phyloP scores from a whole-genome alignment of 2,888 invertebrate species.

The Cryptus armator region DNA sequence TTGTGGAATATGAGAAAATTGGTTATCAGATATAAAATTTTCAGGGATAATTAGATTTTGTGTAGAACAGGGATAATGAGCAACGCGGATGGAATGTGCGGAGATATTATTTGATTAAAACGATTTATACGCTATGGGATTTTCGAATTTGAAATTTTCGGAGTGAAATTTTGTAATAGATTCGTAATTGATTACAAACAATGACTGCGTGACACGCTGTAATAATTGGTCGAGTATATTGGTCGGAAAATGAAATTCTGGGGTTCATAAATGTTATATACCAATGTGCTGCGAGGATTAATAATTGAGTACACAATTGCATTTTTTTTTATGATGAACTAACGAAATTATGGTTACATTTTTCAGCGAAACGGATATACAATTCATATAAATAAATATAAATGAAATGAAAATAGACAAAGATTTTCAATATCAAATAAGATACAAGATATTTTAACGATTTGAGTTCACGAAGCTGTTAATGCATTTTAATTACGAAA shows the following conservation, averaged over 20 bases:
- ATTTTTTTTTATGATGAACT: no score
- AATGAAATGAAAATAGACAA: no score
- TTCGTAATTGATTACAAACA: background rate
- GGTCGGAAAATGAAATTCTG: no score
- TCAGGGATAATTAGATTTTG: conserved; percentile 18
- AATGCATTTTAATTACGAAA: background rate
- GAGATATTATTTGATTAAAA: conserved; percentile 4
- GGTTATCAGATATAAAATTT: conserved; percentile 41
- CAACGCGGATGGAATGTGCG: background rate
- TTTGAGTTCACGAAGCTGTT: background rate
- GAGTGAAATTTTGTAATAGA: background rate
- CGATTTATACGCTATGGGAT: background rate
- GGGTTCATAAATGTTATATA: no score
- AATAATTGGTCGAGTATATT: no score
- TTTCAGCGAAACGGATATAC: no score
- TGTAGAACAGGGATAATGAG: background rate
- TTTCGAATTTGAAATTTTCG: background rate
- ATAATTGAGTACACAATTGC: no score
- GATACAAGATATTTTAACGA: background rate
- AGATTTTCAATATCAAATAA: no score
- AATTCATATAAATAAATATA: no score
- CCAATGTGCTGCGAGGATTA: no score
- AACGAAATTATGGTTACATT: no score
- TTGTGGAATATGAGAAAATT: conserved; percentile 21
- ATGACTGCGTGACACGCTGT: no score